These are phyloP conservation scores for Holothuria scabra DNA, from an alignment of 53 echinoderm and acorn worm genomes.

Conservation along the genomic window DNA sequence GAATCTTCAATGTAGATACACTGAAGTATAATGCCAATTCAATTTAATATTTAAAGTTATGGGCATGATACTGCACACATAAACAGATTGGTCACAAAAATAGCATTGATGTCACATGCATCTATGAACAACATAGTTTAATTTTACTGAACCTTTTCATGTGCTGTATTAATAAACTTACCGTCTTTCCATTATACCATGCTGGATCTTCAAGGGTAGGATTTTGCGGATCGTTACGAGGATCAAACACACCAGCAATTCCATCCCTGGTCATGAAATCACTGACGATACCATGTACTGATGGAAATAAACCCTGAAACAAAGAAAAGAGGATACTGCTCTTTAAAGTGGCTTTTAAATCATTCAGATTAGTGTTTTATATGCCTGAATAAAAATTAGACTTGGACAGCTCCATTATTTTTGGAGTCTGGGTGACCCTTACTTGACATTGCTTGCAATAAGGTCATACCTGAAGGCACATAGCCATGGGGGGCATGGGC, in stretches of 20 bases:
- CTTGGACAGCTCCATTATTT: no score
- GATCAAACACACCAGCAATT: constrained; percentile 37
- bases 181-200: constrained; percentile 73
- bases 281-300: constrained; percentile 44
- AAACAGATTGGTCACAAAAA: neutral
- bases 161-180: constrained; percentile 7
- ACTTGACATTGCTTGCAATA: no score
- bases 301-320: constrained; percentile 46
- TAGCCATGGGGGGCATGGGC: no score
- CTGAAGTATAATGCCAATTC: no score
- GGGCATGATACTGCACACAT: no score
- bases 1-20: no score
- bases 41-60: no score
- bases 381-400: no score
- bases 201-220: constrained; percentile 36
- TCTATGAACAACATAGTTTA: neutral
- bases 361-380: neutral
- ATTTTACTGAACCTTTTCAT: neutral
- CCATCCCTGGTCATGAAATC: constrained; percentile 7
- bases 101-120: neutral
- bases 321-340: neutral
- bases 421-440: no score
- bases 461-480: no score
- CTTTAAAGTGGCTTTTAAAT: neutral
- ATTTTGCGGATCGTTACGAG: constrained; percentile 26